phyloP scores from a whole-genome alignment of 2,113 vertebrate species.

The Stegostoma tigrinum region DNA sequence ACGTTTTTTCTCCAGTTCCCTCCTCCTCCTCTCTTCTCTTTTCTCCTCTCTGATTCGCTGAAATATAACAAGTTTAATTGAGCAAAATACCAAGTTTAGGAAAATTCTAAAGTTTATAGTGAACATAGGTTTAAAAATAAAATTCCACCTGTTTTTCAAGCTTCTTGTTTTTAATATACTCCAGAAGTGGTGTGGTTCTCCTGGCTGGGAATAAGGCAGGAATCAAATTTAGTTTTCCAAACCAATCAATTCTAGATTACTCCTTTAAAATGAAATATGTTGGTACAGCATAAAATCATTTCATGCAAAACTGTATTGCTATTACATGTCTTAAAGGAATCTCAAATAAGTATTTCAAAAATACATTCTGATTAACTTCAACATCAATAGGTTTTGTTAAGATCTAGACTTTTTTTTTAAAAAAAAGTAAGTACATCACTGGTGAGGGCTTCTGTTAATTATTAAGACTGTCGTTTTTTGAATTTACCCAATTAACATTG shows the following conservation, averaged over 20 bases:
- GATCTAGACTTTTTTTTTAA: not conserved
- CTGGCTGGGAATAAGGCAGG: slow-evolving; percentile 70
- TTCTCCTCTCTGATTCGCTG: slow-evolving; percentile 95
- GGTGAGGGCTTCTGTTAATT: not conserved
- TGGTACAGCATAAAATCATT: not conserved
- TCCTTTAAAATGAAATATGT: slow-evolving; percentile 20
- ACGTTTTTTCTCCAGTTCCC: slow-evolving; percentile 85
- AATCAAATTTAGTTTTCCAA: slow-evolving; percentile 30
- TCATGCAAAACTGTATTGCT: slow-evolving; percentile 1
- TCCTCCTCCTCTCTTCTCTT: slow-evolving; percentile 82
- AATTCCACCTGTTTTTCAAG: slow-evolving; percentile 89
- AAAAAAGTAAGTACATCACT: not conserved
- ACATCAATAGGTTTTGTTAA: not conserved
- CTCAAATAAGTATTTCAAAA: slow-evolving; percentile 7
- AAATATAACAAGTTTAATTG: slow-evolving; percentile 29
- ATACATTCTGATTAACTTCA: not conserved
- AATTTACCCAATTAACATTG: slow-evolving; percentile 13
- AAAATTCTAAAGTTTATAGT: slow-evolving; percentile 38
- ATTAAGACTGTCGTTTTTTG: not conserved
- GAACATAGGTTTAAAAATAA: slow-evolving; percentile 40
- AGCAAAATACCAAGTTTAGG: slow-evolving; percentile 33
- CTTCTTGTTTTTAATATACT: slow-evolving; percentile 98
- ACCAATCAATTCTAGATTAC: not conserved
- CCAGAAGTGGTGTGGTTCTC: slow-evolving; percentile 91
- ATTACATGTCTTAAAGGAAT: not conserved